phyloP scores from a whole-genome alignment of 2,113 vertebrate genomes.

The Rhinopomastus cyanomelas region DNA sequence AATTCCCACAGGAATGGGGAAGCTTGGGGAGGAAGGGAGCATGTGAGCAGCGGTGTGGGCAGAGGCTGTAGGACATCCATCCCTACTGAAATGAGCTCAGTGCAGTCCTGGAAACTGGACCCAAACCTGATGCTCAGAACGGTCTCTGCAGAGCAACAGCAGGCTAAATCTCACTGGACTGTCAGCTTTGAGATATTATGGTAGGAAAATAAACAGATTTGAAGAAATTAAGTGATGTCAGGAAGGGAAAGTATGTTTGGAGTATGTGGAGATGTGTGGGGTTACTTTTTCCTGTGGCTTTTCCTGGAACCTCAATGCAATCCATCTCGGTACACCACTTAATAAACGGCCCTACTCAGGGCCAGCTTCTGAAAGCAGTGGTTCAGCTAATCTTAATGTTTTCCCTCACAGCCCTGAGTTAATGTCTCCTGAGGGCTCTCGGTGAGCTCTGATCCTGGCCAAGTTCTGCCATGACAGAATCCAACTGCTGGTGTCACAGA shows the following conservation, averaged over 20 bases:
- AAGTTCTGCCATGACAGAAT: not conserved
- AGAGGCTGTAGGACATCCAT: not conserved
- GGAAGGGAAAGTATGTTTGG: not conserved
- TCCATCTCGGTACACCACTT: not conserved
- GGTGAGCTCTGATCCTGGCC: not conserved
- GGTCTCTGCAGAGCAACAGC: not conserved
- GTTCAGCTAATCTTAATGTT: not conserved
- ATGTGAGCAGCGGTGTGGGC: not conserved
- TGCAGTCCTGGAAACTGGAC: not conserved
- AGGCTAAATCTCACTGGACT: not conserved
- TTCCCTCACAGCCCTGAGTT: too few relatives aligned
- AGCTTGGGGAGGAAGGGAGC: not conserved
- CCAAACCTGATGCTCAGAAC: not conserved
- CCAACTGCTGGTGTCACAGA: not conserved
- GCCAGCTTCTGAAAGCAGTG: not conserved
- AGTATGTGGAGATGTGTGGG: not conserved
- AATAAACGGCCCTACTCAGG: not conserved
- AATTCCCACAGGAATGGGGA: not conserved
- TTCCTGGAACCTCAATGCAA: not conserved
- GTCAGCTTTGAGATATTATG: rapidly evolving
- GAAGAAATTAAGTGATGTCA: not conserved
- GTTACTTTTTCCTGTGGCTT: not conserved
- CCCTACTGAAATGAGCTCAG: not conserved
- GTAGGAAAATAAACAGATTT: not conserved
- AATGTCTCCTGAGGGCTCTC: not conserved